Percentiles rank a stretch among this genome's conserved stretches.
Evolutionary conservation across 2,797 vertebrate species (phyloP).

Genomic region (Trematomus bernacchii): DNA sequence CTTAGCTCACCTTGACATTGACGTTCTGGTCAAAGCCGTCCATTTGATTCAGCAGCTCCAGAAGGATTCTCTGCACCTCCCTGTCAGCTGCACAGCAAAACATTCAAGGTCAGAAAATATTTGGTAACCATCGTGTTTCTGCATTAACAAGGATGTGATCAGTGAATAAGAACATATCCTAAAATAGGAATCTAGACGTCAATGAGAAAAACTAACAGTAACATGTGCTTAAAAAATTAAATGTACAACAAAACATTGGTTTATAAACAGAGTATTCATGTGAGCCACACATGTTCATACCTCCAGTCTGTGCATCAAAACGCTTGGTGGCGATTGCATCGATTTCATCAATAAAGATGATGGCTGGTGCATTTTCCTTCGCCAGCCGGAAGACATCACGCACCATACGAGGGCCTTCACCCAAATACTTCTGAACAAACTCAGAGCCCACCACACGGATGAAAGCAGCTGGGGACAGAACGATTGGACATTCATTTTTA

Average conservation of each 20-base stretch:
- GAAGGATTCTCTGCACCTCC: conserved; percentile 94
- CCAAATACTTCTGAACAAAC: conserved; percentile 98
- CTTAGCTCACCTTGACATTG: conserved; percentile 91
- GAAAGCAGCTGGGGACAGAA: conserved; percentile 88
- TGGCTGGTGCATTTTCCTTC: conserved; percentile 97
- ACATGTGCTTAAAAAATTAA: background rate
- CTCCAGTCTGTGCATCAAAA: conserved; percentile 95
- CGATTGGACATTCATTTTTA: background rate
- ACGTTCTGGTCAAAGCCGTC: conserved; percentile 97
- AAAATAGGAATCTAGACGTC: background rate
- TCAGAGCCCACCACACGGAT: conserved; percentile 96
- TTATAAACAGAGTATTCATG: background rate
- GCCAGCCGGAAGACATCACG: conserved; percentile 96
- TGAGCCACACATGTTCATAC: conserved; percentile 65
- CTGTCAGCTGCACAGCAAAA: conserved; percentile 86
- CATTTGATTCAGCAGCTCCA: conserved; percentile 97
- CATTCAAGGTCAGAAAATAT: background rate
- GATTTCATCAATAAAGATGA: conserved; percentile 98
- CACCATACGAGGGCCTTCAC: conserved; percentile 96
- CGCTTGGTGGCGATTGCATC: conserved; percentile 97
- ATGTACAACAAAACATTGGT: background rate
- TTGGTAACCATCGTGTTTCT: background rate
- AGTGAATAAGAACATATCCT: background rate
- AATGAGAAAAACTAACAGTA: background rate
- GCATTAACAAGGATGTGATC: background rate